A percentile compares a stretch with the other conserved stretches of the same genome.
Evolutionary conservation across 2,797 vertebrate genomes (phyloP).

Genomic region (Artibeus lituratus): DNA sequence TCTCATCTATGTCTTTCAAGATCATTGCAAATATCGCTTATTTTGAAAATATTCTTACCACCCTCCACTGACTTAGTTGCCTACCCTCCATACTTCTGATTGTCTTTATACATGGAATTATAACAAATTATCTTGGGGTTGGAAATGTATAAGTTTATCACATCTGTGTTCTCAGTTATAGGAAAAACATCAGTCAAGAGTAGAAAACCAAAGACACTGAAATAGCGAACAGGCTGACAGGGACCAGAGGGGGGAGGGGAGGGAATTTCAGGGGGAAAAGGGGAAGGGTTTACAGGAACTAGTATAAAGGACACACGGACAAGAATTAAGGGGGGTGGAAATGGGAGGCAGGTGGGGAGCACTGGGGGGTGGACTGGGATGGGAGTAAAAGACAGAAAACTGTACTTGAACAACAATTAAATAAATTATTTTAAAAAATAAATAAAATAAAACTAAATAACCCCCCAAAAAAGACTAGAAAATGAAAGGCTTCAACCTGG

Average conservation of each 20-base stretch:
- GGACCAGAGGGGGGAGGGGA: too few relatives aligned
- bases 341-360: too few relatives aligned
- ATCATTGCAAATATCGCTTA: neutral
- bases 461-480: neutral
- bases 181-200: neutral
- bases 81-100: neutral
- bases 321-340: too few relatives aligned
- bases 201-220: neutral
- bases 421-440: too few relatives aligned
- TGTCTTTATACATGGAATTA: neutral
- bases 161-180: neutral
- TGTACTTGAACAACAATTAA: too few relatives aligned
- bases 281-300: too few relatives aligned
- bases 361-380: too few relatives aligned
- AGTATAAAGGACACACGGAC: too few relatives aligned
- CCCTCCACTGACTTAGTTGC: neutral
- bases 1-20: neutral
- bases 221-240: too few relatives aligned
- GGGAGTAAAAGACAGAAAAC: too few relatives aligned
- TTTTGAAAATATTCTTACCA: slow-evolving; percentile 5
- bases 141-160: neutral
- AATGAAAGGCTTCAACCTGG: neutral
- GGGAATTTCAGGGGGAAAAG: too few relatives aligned
- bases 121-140: neutral
- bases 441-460: too few relatives aligned